These are phyloP conservation scores for Cephus nigrinus DNA, from an alignment of 2,888 invertebrate genomes.

Conservation along the genomic window DNA sequence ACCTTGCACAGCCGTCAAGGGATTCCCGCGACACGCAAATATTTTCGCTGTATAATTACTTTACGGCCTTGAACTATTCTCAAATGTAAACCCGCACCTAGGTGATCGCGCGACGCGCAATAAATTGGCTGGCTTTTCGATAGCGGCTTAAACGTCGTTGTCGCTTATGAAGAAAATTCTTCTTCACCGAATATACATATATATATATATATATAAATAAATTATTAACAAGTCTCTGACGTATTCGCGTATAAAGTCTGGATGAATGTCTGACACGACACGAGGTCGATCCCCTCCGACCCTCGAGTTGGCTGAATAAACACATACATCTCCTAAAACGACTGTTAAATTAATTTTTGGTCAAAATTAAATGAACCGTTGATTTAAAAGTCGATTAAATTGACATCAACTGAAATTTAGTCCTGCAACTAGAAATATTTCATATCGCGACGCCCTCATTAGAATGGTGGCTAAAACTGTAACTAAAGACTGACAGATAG, in stretches of 20 bases:
- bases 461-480: background rate
- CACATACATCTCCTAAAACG: background rate
- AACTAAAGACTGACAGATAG: background rate
- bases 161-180: background rate
- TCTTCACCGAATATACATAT: background rate
- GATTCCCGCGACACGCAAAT: background rate
- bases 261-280: background rate
- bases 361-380: background rate
- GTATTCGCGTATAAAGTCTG: background rate
- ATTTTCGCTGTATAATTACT: constrained; percentile 19
- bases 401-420: background rate
- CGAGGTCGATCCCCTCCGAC: background rate
- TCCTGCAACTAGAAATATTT: background rate
- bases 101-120: constrained; percentile 20
- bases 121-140: background rate
- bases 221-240: background rate
- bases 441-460: background rate
- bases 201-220: background rate
- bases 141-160: background rate
- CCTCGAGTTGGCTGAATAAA: background rate
- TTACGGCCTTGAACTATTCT: constrained; percentile 29
- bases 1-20: background rate
- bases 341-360: background rate
- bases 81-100: constrained; percentile 21
- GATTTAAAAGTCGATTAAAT: background rate